Conservation (phyloP, 2,113 vertebrate genomes). For the Crypturellus undulatus region DNA sequence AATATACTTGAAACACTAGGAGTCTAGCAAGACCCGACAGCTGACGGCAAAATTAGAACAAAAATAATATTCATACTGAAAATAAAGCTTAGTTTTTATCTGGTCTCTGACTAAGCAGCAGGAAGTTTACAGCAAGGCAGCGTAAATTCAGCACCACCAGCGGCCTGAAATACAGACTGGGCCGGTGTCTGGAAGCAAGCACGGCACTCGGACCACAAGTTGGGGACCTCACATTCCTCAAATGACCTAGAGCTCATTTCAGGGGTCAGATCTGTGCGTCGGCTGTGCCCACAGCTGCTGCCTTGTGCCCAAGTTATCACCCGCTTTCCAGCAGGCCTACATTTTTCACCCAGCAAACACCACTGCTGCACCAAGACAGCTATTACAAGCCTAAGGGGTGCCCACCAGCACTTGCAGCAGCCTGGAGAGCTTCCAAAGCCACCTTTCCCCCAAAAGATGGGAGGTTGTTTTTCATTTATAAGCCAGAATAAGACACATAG, state of each 20-base stretch:
- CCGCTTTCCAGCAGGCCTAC: background rate
- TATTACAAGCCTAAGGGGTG: background rate
- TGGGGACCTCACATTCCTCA: accelerated
- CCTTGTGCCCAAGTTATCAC: background rate
- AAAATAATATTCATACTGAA: background rate
- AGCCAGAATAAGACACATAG: background rate
- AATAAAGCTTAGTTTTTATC: constrained; percentile 21
- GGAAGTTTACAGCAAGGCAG: background rate
- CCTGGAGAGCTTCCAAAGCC: background rate
- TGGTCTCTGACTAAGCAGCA: constrained; percentile 1
- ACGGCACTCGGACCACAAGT: background rate
- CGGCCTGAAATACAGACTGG: background rate
- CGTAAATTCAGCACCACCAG: background rate
- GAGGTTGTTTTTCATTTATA: background rate
- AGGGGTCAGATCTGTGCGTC: background rate
- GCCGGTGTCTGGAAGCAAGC: background rate
- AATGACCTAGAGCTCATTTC: background rate
- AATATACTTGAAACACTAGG: constrained; percentile 48
- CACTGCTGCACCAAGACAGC: background rate
- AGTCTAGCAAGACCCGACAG: constrained; percentile 38
- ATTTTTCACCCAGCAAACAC: background rate
- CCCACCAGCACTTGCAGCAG: background rate
- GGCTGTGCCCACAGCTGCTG: too few species aligned
- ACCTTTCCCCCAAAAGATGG: background rate
- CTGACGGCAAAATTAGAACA: constrained; percentile 47